phyloP scores from a whole-genome alignment of 2,888 invertebrate species.

The Eustalomyia histrio region DNA sequence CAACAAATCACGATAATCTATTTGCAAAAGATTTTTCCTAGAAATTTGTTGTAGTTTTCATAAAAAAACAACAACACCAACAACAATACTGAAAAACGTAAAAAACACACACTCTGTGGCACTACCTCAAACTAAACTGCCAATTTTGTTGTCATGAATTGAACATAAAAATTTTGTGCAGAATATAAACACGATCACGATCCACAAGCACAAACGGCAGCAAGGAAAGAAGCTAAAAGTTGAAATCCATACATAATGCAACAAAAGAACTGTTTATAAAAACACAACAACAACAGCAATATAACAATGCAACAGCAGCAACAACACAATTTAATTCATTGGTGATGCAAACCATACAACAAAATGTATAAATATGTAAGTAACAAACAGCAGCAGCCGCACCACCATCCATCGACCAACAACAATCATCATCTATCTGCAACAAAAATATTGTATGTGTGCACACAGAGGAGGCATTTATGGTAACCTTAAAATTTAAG shows the following conservation, averaged over 20 bases:
- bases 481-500: no score
- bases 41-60: conserved; percentile 40
- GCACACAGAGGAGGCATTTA: not conserved
- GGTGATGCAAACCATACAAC: conserved; percentile 25
- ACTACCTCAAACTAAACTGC: conserved; percentile 63
- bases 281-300: conserved; percentile 26
- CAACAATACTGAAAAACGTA: not conserved
- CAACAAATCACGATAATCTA: conserved; percentile 66
- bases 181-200: conserved; percentile 59
- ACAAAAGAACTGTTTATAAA: conserved; percentile 56
- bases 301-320: conserved; percentile 19
- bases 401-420: conserved; percentile 23
- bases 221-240: conserved; percentile 38
- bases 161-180: conserved; percentile 61
- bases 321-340: conserved; percentile 51
- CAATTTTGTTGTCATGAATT: conserved; percentile 66
- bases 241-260: conserved; percentile 62
- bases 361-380: conserved; percentile 17
- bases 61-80: not conserved
- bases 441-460: not conserved
- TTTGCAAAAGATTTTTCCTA: conserved; percentile 58
- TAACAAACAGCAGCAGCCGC: conserved; percentile 32
- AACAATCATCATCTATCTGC: conserved; percentile 19
- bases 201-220: conserved; percentile 27
- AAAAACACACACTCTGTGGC: conserved; percentile 20